Evolutionary conservation across 1,140 invertebrate species (phyloP).

Genomic region (Drosophila nigromelanica): DNA sequence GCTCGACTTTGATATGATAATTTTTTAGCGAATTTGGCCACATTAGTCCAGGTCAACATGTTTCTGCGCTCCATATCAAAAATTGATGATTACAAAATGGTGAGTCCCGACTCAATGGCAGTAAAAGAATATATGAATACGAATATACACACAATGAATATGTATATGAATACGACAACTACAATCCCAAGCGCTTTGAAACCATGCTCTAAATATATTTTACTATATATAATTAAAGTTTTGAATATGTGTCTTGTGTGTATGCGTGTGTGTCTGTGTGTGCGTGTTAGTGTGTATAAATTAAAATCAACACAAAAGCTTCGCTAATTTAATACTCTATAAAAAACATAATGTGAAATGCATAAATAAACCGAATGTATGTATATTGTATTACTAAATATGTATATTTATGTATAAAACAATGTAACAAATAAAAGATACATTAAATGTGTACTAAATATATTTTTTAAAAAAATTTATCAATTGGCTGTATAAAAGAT

Average conservation of each 20-base stretch:
- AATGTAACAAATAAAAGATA: slow-evolving; percentile 11
- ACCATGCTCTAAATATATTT: slow-evolving; percentile 57
- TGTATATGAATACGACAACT: slow-evolving; percentile 45
- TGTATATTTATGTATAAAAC: slow-evolving; percentile 41
- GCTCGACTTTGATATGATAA: slow-evolving; percentile 55
- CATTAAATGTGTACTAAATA: slow-evolving; percentile 6
- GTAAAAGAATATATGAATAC: slow-evolving; percentile 18
- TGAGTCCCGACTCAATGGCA: slow-evolving; percentile 87
- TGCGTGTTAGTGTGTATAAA: slow-evolving; percentile 28
- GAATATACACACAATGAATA: slow-evolving; percentile 3
- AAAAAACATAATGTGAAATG: slow-evolving; percentile 13
- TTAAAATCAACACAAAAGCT: slow-evolving; percentile 32
- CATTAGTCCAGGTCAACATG: slow-evolving; percentile 94
- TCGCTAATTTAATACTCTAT: slow-evolving; percentile 25
- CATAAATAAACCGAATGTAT: slow-evolving; percentile 33
- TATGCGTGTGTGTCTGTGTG: slow-evolving; percentile 17
- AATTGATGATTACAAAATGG: slow-evolving; percentile 99
- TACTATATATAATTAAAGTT: not conserved
- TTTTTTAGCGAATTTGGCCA: slow-evolving; percentile 88
- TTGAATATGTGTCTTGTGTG: too few species aligned
- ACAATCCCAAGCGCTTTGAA: slow-evolving; percentile 61
- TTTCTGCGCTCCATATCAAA: slow-evolving; percentile 98
- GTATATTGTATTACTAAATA: slow-evolving; percentile 27
- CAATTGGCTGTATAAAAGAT: slow-evolving; percentile 22
- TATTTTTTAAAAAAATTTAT: not conserved